Evolutionary conservation across 92 coral and sea anemone species (phyloP).

Genomic region (Paragorgia papillata): DNA sequence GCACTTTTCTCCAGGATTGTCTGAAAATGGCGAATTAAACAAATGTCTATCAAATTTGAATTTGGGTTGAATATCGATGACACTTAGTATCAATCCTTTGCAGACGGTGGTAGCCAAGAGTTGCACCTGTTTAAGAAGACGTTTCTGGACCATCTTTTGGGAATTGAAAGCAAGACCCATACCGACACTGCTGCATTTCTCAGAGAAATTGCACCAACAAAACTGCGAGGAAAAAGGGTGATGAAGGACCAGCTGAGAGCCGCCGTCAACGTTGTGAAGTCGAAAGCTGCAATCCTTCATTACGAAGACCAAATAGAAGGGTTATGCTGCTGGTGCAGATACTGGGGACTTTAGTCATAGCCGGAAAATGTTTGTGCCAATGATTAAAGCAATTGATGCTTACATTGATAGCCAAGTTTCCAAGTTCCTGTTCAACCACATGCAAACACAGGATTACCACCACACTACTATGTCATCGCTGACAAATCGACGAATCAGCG

Average conservation of each 20-base stretch:
- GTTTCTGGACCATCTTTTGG: not conserved
- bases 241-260: not conserved
- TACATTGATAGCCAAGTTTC: not conserved
- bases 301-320: not conserved
- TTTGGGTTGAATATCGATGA: too few relatives aligned
- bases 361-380: conserved; percentile 1
- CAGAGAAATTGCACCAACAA: not conserved
- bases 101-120: too few relatives aligned
- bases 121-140: conserved; percentile 2
- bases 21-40: too few relatives aligned
- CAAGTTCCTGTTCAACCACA: not conserved
- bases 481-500: too few relatives aligned
- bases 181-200: not conserved
- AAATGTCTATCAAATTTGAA: too few relatives aligned
- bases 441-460: not conserved
- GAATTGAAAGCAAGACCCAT: conserved; percentile 9
- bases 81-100: too few relatives aligned
- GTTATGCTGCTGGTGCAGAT: conserved; percentile 4
- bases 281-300: not conserved
- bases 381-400: not conserved
- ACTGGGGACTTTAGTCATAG: not conserved
- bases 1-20: too few relatives aligned
- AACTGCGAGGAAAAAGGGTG: not conserved
- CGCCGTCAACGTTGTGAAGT: not conserved
- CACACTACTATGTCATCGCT: not conserved